Base-by-base conservation (phyloP, 92 coral and sea anemone genomes). In the Parazoanthus atlanticus region DNA sequence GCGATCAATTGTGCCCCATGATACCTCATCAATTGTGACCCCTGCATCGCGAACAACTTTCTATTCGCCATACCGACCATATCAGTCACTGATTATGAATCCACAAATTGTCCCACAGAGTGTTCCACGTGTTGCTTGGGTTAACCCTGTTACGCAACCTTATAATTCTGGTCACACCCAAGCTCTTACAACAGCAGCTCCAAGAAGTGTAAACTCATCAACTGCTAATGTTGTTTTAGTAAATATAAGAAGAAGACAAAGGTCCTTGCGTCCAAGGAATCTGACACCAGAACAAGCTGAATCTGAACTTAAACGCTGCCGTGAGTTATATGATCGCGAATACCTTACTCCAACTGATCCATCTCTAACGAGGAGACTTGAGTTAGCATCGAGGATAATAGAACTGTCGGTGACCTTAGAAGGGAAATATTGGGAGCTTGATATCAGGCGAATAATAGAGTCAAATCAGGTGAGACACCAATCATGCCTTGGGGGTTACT, bases 361-460 rank as follows among this genome's bases (percentile, higher is more conserved):
- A 1, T 74, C 91, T 1, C 72, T 74, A 16, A 74, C 64, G 23
- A 85, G 36, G 40, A 86, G 92, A 56, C 82, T 92, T 75, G 88
- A 89, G 32, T 40, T 86, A 52, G 91, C 95, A 43, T 56, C 75
- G 0, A 46, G 40, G 0, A 54, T 92, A 30, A 73, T 92, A 52
- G 46, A 65, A 47, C 32, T 84, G 17, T 89, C 90, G 67, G 86
- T 67, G 29, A 52, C 66, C 31, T 79, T 93, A 32, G 91, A 86
- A 33, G 43, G 61, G 33, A 97, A 95, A 89, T 97, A 97, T 85
- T 54, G 88, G 47, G 88, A 94, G 41, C 95, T 97, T 82, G 88
- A 94, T 64, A 86, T 93, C n/a, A 74, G 73, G 76, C 34, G 78
- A 66, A 74, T 97, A 74, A 34, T 95, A 82, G 92, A 95, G 2